phyloP scores from a whole-genome alignment of 2,888 invertebrate species.

The Mythimna loreyi region DNA sequence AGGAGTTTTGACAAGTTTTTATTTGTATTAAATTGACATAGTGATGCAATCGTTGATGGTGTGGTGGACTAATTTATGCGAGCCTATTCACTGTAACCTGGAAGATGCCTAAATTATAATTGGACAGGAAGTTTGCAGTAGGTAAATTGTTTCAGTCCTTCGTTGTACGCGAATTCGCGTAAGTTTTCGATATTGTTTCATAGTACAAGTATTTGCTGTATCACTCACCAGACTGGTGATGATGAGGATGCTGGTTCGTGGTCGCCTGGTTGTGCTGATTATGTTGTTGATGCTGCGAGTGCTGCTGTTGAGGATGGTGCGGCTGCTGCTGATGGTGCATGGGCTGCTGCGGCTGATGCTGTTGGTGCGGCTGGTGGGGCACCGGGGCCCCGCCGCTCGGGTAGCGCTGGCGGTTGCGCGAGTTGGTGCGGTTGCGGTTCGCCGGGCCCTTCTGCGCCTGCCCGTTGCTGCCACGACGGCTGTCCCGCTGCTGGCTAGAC shows the following conservation, averaged over 20 bases:
- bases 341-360: constrained; percentile 72
- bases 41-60: too few relatives aligned
- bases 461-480: constrained; percentile 80
- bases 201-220: neutral
- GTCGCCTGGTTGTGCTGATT: constrained; percentile 74
- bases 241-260: constrained; percentile 69
- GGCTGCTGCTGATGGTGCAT: constrained; percentile 70
- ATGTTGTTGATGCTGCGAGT: constrained; percentile 76
- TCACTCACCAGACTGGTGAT: constrained; percentile 76
- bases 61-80: too few relatives aligned
- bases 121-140: too few relatives aligned
- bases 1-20: too few relatives aligned
- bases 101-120: too few relatives aligned
- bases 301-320: constrained; percentile 70
- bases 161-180: too few relatives aligned
- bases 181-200: too few relatives aligned
- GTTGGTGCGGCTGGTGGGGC: constrained; percentile 72
- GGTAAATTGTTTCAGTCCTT: too few relatives aligned
- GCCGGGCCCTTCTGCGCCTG: constrained; percentile 71
- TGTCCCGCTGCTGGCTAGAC: constrained; percentile 80
- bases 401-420: constrained; percentile 78
- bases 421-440: constrained; percentile 76
- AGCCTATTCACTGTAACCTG: too few relatives aligned
- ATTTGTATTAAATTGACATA: too few relatives aligned
- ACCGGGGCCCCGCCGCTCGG: constrained; percentile 75